Conservation (phyloP, 2,113 vertebrate genomes). For the Tetraodon nigroviridis region DNA sequence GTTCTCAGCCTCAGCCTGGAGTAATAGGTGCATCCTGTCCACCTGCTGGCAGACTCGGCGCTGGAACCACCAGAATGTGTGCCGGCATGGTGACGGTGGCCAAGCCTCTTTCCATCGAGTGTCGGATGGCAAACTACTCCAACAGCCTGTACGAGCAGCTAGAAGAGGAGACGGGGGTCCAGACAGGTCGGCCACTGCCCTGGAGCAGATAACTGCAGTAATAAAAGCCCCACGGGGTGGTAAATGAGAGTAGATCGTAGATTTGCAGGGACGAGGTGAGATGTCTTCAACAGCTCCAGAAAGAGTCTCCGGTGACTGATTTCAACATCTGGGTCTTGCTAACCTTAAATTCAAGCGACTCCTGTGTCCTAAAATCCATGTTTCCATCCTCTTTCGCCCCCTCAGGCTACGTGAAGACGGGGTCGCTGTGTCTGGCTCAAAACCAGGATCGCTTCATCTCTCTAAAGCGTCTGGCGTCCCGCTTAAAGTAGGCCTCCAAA, state of each 20-base stretch:
- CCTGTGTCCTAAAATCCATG: neutral
- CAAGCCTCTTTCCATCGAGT: conserved; percentile 84
- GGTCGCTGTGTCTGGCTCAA: conserved; percentile 93
- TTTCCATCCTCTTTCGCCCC: conserved; percentile 16
- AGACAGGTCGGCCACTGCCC: conserved; percentile 86
- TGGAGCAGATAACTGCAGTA: neutral
- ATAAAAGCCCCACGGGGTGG: neutral
- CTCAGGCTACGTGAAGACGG: conserved; percentile 85
- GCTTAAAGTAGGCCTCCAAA: conserved; percentile 79
- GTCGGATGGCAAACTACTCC: conserved; percentile 93
- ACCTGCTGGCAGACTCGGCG: conserved; percentile 79
- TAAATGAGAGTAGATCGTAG: no score
- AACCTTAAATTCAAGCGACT: neutral
- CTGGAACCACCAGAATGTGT: conserved; percentile 89
- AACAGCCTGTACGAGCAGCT: conserved; percentile 87
- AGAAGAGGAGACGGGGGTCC: conserved; percentile 87
- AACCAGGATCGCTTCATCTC: conserved; percentile 96
- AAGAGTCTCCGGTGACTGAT: no score
- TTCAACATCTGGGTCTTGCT: no score
- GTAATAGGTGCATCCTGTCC: no score
- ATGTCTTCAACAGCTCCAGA: no score
- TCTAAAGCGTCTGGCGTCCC: conserved; percentile 87
- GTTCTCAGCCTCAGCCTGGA: neutral
- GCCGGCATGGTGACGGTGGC: conserved; percentile 90
- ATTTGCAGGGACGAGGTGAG: no score